Percentiles rank a stretch among this genome's conserved stretches.
Conservation (phyloP, 2,797 vertebrate genomes). For the Malurus splendens region DNA sequence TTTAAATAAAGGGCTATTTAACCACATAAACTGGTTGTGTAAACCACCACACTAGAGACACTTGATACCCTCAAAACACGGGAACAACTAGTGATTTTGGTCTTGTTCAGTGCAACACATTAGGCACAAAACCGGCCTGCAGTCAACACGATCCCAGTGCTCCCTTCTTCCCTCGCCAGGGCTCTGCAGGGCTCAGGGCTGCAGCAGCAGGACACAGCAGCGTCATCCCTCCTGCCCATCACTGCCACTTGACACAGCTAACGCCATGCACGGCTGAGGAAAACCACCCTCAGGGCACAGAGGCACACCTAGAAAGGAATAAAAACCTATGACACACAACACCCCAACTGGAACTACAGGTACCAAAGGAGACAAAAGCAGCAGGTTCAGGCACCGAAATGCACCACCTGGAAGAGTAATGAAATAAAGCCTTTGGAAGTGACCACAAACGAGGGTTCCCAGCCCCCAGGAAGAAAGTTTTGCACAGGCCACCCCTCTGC, state of each 20-base stretch:
- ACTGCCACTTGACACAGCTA: background rate
- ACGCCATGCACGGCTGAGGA: background rate
- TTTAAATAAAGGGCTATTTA: constrained; percentile 80
- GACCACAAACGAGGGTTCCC: constrained; percentile 17
- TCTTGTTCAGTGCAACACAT: constrained; percentile 84
- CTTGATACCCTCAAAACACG: constrained; percentile 74
- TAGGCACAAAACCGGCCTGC: constrained; percentile 70
- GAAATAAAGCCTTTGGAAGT: constrained; percentile 51
- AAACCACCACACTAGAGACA: constrained; percentile 79
- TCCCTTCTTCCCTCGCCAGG: background rate
- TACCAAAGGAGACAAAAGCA: constrained; percentile 62
- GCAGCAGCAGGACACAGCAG: background rate
- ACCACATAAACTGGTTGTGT: constrained; percentile 83
- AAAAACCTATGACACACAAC: constrained; percentile 55
- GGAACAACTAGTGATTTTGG: constrained; percentile 68
- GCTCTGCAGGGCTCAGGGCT: background rate
- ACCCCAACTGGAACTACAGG: constrained; percentile 42
- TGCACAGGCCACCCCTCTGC: background rate
- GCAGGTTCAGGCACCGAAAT: constrained; percentile 30
- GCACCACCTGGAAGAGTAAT: constrained; percentile 50
- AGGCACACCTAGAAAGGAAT: constrained; percentile 56
- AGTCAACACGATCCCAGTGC: background rate
- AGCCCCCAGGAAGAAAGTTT: constrained; percentile 18
- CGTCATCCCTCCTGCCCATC: background rate
- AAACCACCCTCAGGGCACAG: constrained; percentile 40